Percentiles rank a stretch among this genome's conserved stretches.
These are phyloP conservation scores for Dallia pectoralis DNA, from an alignment of 2,797 vertebrate species.

Conservation along the genomic window DNA sequence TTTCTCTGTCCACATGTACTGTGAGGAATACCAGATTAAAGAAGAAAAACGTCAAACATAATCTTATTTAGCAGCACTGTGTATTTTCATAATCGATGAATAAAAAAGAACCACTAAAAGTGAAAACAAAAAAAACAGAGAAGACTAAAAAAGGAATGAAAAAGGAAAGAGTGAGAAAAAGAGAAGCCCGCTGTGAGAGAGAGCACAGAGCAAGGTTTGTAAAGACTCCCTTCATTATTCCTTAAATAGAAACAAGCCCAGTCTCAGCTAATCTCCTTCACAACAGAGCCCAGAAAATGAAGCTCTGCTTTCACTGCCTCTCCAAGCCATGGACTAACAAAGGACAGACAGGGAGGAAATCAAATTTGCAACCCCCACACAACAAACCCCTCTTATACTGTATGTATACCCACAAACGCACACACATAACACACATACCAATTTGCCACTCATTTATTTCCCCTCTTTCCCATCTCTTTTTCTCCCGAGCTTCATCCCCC, in stretches of 20 bases:
- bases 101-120: not conserved
- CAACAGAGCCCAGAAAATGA: slow-evolving; percentile 56
- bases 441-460: not conserved
- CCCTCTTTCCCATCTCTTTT: slow-evolving; percentile 14
- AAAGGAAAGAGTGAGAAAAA: not conserved
- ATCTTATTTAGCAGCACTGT: not conserved
- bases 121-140: not conserved
- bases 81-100: not conserved
- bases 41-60: slow-evolving; percentile 6
- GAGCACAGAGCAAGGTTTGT: slow-evolving; percentile 38
- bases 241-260: slow-evolving; percentile 68
- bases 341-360: slow-evolving; percentile 58
- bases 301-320: slow-evolving; percentile 51
- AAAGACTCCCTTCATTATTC: slow-evolving; percentile 62
- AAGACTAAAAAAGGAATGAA: not conserved
- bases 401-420: not conserved
- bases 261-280: slow-evolving; percentile 61
- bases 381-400: slow-evolving; percentile 50
- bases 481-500: slow-evolving; percentile 17
- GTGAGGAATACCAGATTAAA: slow-evolving; percentile 6
- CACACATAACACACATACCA: not conserved
- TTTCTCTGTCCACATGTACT: not conserved
- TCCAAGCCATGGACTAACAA: slow-evolving; percentile 62
- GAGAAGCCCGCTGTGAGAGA: slow-evolving; percentile 18
- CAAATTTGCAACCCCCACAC: slow-evolving; percentile 49